phyloP scores from a whole-genome alignment of 2,113 vertebrate genomes.

The Ploceus nigricollis region DNA sequence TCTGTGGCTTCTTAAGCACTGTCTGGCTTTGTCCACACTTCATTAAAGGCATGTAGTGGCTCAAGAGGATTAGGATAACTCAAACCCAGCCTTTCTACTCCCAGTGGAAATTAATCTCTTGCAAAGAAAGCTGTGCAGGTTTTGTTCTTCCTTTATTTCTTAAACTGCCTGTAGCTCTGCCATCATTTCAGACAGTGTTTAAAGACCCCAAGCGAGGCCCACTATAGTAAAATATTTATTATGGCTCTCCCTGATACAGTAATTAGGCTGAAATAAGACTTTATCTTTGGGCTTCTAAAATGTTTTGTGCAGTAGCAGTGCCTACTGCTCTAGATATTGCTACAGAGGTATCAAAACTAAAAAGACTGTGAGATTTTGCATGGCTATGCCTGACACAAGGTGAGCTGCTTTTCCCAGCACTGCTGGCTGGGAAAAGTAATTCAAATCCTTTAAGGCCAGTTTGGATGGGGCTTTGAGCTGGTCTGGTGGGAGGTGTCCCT shows the following conservation, averaged over 20 bases:
- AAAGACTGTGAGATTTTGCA: background rate
- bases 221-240: background rate
- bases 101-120: constrained; percentile 1
- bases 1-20: constrained; percentile 11
- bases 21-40: constrained; percentile 29
- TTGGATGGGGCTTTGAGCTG: background rate
- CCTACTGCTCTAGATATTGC: background rate
- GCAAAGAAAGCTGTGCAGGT: background rate
- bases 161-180: background rate
- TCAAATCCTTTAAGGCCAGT: background rate
- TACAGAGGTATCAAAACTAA: background rate
- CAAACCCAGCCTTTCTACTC: background rate
- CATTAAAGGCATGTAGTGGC: constrained; percentile 34
- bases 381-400: too few species aligned
- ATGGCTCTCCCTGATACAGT: background rate
- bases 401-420: background rate
- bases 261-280: background rate
- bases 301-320: background rate
- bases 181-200: background rate
- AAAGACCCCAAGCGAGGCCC: background rate
- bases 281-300: background rate
- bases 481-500: background rate
- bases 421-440: background rate
- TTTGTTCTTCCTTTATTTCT: constrained; percentile 29
- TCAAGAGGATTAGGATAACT: constrained; percentile 52